Evolutionary conservation across 2,113 vertebrate genomes (phyloP), one percentile per base, ranked within the genome.

Genomic region (Poeciliopsis retropinna): DNA sequence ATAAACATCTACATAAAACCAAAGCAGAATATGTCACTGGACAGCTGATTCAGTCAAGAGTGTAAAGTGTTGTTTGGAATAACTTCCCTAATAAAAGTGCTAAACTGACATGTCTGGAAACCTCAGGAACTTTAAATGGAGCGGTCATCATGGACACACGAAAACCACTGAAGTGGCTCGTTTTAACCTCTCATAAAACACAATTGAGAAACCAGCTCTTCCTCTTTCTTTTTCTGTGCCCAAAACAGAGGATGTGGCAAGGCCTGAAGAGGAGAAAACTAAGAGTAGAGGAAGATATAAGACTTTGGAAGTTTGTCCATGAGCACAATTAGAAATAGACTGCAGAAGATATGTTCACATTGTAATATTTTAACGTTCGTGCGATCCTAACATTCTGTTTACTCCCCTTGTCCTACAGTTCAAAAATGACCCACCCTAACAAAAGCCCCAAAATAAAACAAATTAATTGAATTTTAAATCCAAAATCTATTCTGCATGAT

Each of bases 171-270:
- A 89, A 92, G 88, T 89, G 89, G 92, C 89, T 79, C 69, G 92
- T 91, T 91, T 47, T 78, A 88, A 91, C 85, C 87, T 44, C 90
- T 87, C 89, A 83, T 93, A 91, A 94, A 94, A 91, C 86, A 88
- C 85, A 78, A 92, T 87, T 90, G 87, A 83, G 86, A 92, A 92
- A 95, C 88, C 81, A 88, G 90, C 91, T 94, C 91, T 89, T 92
- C 88, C 78, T 89, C 89, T 92, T 91, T 92, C 79, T 84, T 88
- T 89, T 86, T 90, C 81, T 79, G 76, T 64, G 60, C 73, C 84
- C 29, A 8, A 85, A 77, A 75, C 51, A 10, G 71, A 94, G 92
- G 89, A 92, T 94, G 93, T 93, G 92, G 90, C 80, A 51, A 70
- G 69, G 82, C 70, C 90, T 90, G 83, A 93, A 88, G 88, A 90